Conservation (phyloP, 53 echinoderm and acorn worm genomes). For the Astropecten irregularis region DNA sequence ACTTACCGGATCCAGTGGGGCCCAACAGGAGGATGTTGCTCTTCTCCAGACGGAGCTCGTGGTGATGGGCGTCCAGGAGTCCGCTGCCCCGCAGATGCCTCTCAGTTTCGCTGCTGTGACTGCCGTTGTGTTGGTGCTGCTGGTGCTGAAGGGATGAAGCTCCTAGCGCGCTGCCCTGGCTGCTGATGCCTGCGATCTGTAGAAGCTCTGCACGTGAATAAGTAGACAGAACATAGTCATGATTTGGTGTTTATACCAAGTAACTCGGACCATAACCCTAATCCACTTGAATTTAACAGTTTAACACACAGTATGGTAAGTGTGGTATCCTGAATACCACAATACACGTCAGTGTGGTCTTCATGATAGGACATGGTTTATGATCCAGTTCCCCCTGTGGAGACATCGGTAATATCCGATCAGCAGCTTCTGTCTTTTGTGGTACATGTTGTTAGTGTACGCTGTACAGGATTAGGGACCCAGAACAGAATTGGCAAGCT, state of each 20-base stretch:
- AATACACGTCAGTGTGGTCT: no score
- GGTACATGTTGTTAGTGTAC: no score
- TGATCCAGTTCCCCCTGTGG: no score
- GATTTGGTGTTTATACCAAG: not conserved
- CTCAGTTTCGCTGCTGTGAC: slow-evolving; percentile 7
- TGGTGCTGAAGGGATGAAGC: slow-evolving; percentile 79
- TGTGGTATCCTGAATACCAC: no score
- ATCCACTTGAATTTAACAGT: no score
- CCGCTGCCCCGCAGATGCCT: slow-evolving; percentile 73
- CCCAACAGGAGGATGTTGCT: slow-evolving; percentile 98
- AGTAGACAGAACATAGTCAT: not conserved
- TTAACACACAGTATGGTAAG: no score
- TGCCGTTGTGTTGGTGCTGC: slow-evolving; percentile 45
- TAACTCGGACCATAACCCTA: not conserved
- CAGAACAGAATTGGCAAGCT: no score
- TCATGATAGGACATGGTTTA: no score
- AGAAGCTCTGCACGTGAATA: slow-evolving; percentile 76
- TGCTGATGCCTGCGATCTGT: slow-evolving; percentile 88
- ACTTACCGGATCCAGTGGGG: slow-evolving; percentile 96
- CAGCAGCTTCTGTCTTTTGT: no score
- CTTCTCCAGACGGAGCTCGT: slow-evolving; percentile 92
- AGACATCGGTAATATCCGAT: no score
- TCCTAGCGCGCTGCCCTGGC: slow-evolving; percentile 91
- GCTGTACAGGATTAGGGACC: no score
- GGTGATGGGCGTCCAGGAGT: slow-evolving; percentile 72